Conservation (phyloP, 2,113 vertebrate genomes). For the Siphamia tubifer region DNA sequence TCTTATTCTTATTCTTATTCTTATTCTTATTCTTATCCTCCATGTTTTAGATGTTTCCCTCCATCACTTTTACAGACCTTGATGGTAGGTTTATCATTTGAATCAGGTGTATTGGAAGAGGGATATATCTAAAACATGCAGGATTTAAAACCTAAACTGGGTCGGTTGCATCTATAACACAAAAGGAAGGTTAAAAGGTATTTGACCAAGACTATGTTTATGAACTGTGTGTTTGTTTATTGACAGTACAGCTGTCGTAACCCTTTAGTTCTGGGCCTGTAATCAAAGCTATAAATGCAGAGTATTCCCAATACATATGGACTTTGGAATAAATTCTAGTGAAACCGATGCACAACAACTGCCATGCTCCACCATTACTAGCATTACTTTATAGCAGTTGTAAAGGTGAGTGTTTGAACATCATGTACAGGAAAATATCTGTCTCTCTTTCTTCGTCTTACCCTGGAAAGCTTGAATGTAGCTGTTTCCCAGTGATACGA, state of each 20-base stretch:
- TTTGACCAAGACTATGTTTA: background rate
- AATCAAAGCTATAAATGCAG: background rate
- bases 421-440: background rate
- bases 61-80: no score
- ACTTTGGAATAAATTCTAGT: constrained; percentile 50
- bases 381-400: constrained; percentile 16
- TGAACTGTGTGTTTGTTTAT: background rate
- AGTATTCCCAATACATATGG: constrained; percentile 20
- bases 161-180: no score
- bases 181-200: no score
- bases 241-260: background rate
- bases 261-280: constrained; percentile 9
- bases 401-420: constrained; percentile 8
- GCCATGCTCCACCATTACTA: background rate
- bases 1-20: no score
- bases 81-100: no score
- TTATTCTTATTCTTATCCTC: no score
- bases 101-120: no score
- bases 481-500: constrained; percentile 90
- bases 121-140: no score
- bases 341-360: background rate
- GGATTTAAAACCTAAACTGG: no score
- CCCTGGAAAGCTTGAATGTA: constrained; percentile 90
- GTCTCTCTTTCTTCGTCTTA: constrained; percentile 62
- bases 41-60: no score